Evolutionary conservation across 2,113 vertebrate genomes (phyloP).

Genomic region (Eulacestoma nigropectus): DNA sequence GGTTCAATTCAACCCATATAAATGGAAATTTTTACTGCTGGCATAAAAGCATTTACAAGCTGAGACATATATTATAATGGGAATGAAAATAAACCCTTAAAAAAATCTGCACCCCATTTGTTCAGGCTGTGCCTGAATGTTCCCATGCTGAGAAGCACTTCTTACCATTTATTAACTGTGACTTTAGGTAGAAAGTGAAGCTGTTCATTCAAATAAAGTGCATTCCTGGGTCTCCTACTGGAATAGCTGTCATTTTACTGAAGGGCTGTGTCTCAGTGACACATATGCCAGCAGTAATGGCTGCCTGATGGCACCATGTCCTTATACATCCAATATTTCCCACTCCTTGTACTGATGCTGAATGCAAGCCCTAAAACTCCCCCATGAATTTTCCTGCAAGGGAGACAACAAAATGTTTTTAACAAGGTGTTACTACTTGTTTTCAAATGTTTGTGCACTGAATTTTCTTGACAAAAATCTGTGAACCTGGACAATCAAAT

Average conservation of each 20-base stretch:
- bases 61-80: neutral
- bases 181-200: constrained; percentile 59
- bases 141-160: constrained; percentile 48
- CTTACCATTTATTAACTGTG: constrained; percentile 60
- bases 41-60: constrained; percentile 57
- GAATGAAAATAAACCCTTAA: constrained; percentile 38
- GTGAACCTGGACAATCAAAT: neutral
- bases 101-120: constrained; percentile 61
- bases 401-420: neutral
- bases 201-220: constrained; percentile 31
- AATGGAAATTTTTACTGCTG: constrained; percentile 30
- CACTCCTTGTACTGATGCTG: neutral
- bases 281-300: neutral
- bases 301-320: fast-evolving
- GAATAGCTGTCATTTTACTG: constrained; percentile 41
- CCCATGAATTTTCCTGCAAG: neutral
- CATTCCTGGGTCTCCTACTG: constrained; percentile 41
- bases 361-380: neutral
- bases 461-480: neutral
- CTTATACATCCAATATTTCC: neutral
- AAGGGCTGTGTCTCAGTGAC: neutral
- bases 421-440: neutral
- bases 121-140: constrained; percentile 37
- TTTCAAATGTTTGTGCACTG: neutral
- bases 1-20: constrained; percentile 27